Percentiles rank a stretch among this genome's conserved stretches.
Conservation (phyloP, 2,797 vertebrate genomes). For the Novumbra hubbsi region DNA sequence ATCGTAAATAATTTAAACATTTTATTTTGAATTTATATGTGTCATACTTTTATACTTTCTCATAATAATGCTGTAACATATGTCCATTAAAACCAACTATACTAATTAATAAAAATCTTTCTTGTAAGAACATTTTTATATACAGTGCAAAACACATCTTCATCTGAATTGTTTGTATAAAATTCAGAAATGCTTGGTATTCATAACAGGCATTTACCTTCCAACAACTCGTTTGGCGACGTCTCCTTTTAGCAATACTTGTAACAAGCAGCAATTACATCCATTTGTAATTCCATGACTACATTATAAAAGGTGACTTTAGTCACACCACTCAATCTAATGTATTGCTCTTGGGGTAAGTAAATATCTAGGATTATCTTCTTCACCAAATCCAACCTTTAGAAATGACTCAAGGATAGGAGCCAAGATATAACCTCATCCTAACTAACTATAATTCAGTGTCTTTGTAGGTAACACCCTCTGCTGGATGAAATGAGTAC, state of each 20-base stretch:
- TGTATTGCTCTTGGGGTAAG: not conserved
- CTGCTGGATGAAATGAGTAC: conserved; percentile 22
- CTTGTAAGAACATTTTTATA: conserved; percentile 8
- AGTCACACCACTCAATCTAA: not conserved
- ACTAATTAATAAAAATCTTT: conserved; percentile 19
- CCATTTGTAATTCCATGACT: not conserved
- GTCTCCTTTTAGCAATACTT: not conserved
- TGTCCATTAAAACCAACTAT: conserved; percentile 46
- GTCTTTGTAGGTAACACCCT: conserved; percentile 2
- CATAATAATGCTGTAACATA: conserved; percentile 24
- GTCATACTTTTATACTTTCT: conserved; percentile 37
- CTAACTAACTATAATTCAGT: not conserved
- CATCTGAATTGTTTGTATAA: not conserved
- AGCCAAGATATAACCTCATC: not conserved
- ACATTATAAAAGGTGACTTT: not conserved
- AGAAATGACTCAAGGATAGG: not conserved
- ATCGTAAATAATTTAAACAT: conserved; percentile 6
- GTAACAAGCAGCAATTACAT: not conserved
- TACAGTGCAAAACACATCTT: conserved; percentile 12
- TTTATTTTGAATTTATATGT: conserved; percentile 37
- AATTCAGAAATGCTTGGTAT: not conserved
- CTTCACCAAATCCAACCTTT: not conserved
- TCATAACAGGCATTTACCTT: not conserved
- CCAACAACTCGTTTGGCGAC: not conserved
- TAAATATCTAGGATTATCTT: not conserved